These are phyloP conservation scores for Leptopilina syphax DNA, from an alignment of 2,888 invertebrate genomes.

Conservation along the genomic window DNA sequence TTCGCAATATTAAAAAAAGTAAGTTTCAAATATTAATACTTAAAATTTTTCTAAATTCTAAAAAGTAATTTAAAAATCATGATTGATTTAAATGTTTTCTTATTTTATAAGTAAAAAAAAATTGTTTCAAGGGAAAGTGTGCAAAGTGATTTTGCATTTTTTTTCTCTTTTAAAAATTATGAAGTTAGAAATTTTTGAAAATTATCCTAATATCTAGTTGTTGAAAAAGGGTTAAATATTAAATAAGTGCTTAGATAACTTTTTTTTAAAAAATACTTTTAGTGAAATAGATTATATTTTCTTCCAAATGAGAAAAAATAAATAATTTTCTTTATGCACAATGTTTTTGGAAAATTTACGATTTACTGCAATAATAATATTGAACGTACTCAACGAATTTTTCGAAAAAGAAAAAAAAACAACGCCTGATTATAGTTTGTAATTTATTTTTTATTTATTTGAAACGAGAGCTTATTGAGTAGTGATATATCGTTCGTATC, in stretches of 20 bases:
- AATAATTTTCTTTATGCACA: background rate
- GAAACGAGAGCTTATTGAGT: constrained; percentile 52
- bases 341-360: background rate
- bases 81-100: no score
- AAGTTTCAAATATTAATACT: no score
- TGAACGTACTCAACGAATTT: background rate
- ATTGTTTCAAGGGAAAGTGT: background rate
- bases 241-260: background rate
- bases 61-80: no score
- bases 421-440: constrained; percentile 41
- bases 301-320: constrained; percentile 4
- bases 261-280: background rate
- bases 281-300: constrained; percentile 2
- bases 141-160: background rate
- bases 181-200: background rate
- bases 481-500: constrained; percentile 20
- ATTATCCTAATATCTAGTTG: constrained; percentile 1
- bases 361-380: background rate
- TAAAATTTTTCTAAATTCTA: no score
- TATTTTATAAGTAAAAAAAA: no score
- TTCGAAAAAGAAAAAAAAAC: background rate
- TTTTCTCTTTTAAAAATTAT: background rate
- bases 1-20: no score
- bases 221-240: background rate
- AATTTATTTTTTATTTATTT: constrained; percentile 59